Base-by-base conservation (phyloP, 2,888 invertebrate genomes). In the Aethes cnicana region DNA sequence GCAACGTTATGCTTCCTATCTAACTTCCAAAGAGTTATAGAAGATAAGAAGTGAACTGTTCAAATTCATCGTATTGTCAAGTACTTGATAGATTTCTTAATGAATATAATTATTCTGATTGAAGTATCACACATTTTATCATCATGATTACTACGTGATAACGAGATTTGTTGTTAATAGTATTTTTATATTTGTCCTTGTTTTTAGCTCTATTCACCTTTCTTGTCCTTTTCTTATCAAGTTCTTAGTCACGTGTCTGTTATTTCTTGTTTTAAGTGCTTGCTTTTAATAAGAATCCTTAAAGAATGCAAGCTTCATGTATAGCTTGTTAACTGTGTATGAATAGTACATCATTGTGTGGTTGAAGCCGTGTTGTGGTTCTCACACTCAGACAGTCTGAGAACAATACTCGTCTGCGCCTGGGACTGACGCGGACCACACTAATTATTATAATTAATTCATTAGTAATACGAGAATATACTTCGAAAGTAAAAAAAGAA, bases 361-460 rank as follows among this genome's bases (percentile, higher is more conserved):
- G 17, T 30, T 43, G 23, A 43, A 44, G 14, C 28, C 18, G 21
- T 11, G n/a, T 43, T 21, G 36, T n/a, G n/a, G n/a, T n/a, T n/a
- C n/a, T n/a, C n/a, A n/a, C n/a, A n/a, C n/a, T n/a, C n/a, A n/a
- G n/a, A n/a, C n/a, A 43, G 8, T 5, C 14, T 8, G 16, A 37
- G 50, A 44, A 50, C 50, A 50, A 44, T 50, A 37, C 49, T 9
- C 12, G 25, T 11, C 9, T 35, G 35, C 42, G 50, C 44, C 50
- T 37, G 43, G 30, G 44, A 30, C 43, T 39, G 39, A 37, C 36
- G 12, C 14, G 36, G 30, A 43, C 30, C 30, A 28, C 43, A 26
- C 30, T 35, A 50, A 11, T 50, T 43, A 50, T 50, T 50, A 21
- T 36, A 50, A 50, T 50, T 44, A 37, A 50, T 50, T 50, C 43